Conservation (phyloP, 2,888 invertebrate genomes). For the Drosophila eohydei region DNA sequence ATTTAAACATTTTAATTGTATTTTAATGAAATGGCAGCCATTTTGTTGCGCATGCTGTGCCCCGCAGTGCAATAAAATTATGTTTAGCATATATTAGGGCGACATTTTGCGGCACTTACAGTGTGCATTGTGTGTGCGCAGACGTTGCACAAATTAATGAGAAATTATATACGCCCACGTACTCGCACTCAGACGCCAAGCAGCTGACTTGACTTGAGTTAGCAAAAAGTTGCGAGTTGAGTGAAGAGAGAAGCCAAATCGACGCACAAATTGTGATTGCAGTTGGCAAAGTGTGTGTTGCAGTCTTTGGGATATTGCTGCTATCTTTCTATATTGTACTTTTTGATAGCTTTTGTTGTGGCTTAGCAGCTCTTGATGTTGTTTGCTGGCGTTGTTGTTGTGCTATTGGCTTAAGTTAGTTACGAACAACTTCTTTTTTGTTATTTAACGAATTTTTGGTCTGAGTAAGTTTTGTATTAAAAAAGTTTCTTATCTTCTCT, state of each 20-base stretch:
- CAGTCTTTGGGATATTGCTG: slow-evolving; percentile 42
- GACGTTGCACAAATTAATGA: slow-evolving; percentile 77
- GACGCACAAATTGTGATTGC: slow-evolving; percentile 57
- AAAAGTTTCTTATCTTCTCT: slow-evolving; percentile 66
- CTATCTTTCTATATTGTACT: slow-evolving; percentile 29
- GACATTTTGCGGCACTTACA: slow-evolving; percentile 51
- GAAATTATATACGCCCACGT: slow-evolving; percentile 64
- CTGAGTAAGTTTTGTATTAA: slow-evolving; percentile 73
- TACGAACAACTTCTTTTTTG: slow-evolving; percentile 43
- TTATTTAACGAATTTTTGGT: slow-evolving; percentile 22
- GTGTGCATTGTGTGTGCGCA: slow-evolving; percentile 45
- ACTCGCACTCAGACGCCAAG: slow-evolving; percentile 38
- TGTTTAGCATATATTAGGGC: slow-evolving; percentile 60
- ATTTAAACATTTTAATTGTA: slow-evolving; percentile 59
- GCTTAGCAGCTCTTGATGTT: not conserved
- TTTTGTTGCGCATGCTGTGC: slow-evolving; percentile 20
- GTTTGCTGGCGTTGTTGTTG: slow-evolving; percentile 25
- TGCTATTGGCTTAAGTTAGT: slow-evolving; percentile 64
- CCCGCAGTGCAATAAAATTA: slow-evolving; percentile 56
- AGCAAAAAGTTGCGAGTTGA: slow-evolving; percentile 13
- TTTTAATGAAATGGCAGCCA: slow-evolving; percentile 53
- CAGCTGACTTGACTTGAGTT: not conserved
- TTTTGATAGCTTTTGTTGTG: slow-evolving; percentile 53
- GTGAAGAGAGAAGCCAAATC: slow-evolving; percentile 23
- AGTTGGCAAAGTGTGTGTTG: slow-evolving; percentile 39